Evolutionary conservation across 2,113 vertebrate species (phyloP).

Genomic region (Pantherophis guttatus): DNA sequence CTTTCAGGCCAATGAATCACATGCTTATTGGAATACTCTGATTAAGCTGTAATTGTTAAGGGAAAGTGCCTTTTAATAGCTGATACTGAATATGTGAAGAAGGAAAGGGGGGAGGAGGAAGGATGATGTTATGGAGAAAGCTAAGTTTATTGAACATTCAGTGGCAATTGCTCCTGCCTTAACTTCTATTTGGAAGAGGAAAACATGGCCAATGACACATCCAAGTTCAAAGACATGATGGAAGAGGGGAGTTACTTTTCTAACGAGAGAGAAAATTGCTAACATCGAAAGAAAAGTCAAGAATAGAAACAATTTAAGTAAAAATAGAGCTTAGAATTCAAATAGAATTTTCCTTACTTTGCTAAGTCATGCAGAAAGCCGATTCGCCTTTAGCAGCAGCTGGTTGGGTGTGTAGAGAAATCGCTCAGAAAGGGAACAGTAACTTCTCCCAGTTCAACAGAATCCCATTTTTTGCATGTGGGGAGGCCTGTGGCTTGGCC

Average conservation of each 20-base stretch:
- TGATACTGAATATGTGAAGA: conserved; percentile 21
- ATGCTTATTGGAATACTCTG: conserved; percentile 50
- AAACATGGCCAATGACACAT: neutral
- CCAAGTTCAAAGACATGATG: neutral
- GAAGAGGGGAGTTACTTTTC: neutral
- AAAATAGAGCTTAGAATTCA: neutral
- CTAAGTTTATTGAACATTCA: neutral
- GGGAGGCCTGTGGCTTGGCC: neutral
- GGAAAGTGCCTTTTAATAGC: conserved; percentile 54
- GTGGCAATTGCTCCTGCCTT: neutral
- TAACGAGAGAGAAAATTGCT: neutral
- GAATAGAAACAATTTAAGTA: neutral
- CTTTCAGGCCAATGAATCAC: conserved; percentile 8
- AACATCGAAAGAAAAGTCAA: neutral
- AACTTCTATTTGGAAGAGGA: neutral
- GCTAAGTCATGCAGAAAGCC: neutral
- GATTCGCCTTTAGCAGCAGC: neutral
- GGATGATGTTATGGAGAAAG: neutral
- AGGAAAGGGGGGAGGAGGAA: neutral
- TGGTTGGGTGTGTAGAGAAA: neutral
- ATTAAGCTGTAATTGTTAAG: conserved; percentile 50
- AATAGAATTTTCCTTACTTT: neutral
- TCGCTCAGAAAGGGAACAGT: neutral
- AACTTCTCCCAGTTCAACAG: neutral
- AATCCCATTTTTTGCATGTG: neutral